Evolutionary conservation across 1,140 invertebrate species (phyloP).

Genomic region (Euwallacea similis): DNA sequence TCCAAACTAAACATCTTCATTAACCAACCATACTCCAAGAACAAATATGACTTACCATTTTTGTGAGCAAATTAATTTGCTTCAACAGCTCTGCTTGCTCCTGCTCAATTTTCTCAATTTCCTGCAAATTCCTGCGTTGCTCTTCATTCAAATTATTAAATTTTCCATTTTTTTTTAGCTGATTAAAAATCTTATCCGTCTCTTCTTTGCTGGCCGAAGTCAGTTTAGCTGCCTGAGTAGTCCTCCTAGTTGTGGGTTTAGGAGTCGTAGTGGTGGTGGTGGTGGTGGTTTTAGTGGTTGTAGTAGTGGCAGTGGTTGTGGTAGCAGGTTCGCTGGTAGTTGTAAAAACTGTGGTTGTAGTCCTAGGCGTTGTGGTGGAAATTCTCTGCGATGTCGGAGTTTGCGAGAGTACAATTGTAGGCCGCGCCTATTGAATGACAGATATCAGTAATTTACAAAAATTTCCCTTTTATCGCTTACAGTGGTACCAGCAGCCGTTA

Average conservation of each 20-base stretch:
- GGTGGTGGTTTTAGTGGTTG: constrained; percentile 21
- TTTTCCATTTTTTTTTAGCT: constrained; percentile 34
- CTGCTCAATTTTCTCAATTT: constrained; percentile 47
- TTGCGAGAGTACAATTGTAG: constrained; percentile 34
- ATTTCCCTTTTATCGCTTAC: constrained; percentile 9
- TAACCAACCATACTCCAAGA: neutral
- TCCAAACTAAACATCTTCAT: constrained; percentile 32
- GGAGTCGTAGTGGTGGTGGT: constrained; percentile 21
- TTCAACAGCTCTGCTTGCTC: constrained; percentile 51
- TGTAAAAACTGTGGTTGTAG: constrained; percentile 23
- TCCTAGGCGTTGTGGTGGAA: constrained; percentile 29
- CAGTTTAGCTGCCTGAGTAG: constrained; percentile 32
- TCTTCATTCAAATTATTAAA: constrained; percentile 47
- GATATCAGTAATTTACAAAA: neutral
- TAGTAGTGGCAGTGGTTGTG: constrained; percentile 14
- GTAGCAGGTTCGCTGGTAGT: constrained; percentile 14
- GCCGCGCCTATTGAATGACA: constrained; percentile 28
- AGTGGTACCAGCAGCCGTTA: constrained; percentile 31
- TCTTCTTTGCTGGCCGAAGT: constrained; percentile 18
- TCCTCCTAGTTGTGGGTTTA: constrained; percentile 14
- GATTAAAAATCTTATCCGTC: constrained; percentile 27
- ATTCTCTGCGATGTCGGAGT: constrained; percentile 33
- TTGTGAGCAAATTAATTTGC: constrained; percentile 50
- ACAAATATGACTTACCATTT: constrained; percentile 43
- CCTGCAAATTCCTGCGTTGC: constrained; percentile 49